These are phyloP conservation scores for Pygoscelis adeliae DNA, from an alignment of 2,113 vertebrate species.

Conservation along the genomic window DNA sequence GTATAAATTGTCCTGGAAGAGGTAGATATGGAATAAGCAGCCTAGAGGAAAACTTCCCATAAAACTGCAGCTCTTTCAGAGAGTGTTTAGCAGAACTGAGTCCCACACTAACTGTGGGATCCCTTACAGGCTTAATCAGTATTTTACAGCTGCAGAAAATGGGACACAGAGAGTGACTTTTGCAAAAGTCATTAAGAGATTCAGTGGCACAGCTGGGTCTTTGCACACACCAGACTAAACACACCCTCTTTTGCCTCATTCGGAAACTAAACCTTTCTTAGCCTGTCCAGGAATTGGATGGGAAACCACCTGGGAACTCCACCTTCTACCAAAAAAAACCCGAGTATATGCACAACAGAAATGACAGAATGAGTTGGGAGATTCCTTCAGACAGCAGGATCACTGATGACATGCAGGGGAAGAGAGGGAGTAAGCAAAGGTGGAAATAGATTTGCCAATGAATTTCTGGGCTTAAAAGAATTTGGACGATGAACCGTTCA, in stretches of 20 bases:
- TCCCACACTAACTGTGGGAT: neutral
- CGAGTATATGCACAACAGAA: neutral
- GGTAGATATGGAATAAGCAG: neutral
- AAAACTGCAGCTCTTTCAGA: neutral
- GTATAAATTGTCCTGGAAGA: neutral
- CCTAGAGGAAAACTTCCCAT: neutral
- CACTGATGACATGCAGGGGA: neutral
- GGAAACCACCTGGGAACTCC: neutral
- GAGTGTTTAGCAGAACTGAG: neutral
- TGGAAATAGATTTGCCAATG: neutral
- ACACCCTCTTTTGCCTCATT: neutral
- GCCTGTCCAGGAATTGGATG: neutral
- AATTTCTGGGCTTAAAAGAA: neutral
- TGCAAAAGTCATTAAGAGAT: neutral
- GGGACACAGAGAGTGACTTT: neutral
- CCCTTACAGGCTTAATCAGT: neutral
- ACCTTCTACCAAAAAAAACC: neutral
- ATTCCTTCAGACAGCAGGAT: neutral
- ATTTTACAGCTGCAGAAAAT: neutral
- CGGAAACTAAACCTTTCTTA: neutral
- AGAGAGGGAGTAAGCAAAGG: neutral
- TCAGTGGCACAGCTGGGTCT: neutral
- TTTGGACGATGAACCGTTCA: rapidly evolving
- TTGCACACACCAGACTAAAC: neutral
- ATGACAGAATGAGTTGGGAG: neutral